Conservation (phyloP, 1,140 invertebrate species). For the Drosophila neocordata region DNA sequence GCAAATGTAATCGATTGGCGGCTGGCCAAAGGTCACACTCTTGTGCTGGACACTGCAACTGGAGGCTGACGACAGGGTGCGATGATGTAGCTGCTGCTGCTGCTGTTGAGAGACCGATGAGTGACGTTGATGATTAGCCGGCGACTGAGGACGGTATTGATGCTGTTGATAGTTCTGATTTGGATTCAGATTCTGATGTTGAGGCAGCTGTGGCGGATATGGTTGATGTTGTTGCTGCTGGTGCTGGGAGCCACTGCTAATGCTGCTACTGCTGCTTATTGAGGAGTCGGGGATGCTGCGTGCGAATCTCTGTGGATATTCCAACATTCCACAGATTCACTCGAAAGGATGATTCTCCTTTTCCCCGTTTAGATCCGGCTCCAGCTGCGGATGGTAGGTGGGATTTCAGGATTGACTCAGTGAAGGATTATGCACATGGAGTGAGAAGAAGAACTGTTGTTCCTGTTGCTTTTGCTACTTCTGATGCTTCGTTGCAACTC, state of each 20-base stretch:
- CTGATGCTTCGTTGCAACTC: constrained; percentile 29
- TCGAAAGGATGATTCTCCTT: constrained; percentile 49
- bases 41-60: constrained; percentile 82
- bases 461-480: constrained; percentile 23
- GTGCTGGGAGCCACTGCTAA: constrained; percentile 47
- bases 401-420: constrained; percentile 19
- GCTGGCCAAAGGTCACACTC: constrained; percentile 81
- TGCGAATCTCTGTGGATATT: constrained; percentile 82
- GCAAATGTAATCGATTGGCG: constrained; percentile 64
- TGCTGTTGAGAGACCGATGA: constrained; percentile 65
- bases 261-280: constrained; percentile 57
- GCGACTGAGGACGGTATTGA: constrained; percentile 62
- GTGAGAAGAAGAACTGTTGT: constrained; percentile 1
- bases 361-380: constrained; percentile 55
- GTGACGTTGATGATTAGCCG: constrained; percentile 73
- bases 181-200: constrained; percentile 63
- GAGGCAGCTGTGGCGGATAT: constrained; percentile 70
- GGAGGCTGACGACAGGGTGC: constrained; percentile 79
- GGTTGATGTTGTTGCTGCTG: constrained; percentile 45
- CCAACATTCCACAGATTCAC: constrained; percentile 78
- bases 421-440: constrained; percentile 24
- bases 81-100: constrained; percentile 70
- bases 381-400: constrained; percentile 16
- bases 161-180: constrained; percentile 43
- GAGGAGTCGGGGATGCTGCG: constrained; percentile 83